Conservation (phyloP, 2,113 vertebrate species). For the Carollia perspicillata region DNA sequence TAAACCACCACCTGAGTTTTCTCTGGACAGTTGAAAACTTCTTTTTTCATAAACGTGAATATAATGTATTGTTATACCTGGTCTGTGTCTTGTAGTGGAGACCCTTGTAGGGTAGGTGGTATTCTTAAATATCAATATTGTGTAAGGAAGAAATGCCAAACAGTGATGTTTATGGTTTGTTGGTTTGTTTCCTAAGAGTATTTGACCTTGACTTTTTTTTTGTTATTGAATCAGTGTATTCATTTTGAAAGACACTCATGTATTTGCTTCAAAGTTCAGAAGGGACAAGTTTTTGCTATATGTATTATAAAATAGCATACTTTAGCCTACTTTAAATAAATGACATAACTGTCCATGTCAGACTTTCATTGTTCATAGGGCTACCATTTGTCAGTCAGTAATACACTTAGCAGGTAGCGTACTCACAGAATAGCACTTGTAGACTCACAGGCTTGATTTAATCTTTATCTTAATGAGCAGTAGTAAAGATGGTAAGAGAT, state of each 20-base stretch:
- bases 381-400: background rate
- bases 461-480: background rate
- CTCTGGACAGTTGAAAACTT: background rate
- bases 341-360: background rate
- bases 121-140: background rate
- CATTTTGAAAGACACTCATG: background rate
- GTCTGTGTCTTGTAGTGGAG: background rate
- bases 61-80: background rate
- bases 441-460: background rate
- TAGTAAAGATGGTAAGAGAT: background rate
- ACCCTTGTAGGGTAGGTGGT: background rate
- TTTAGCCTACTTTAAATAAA: background rate
- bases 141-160: background rate
- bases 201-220: background rate
- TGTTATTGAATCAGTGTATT: background rate
- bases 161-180: background rate
- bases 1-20: background rate
- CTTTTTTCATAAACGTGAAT: background rate
- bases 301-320: background rate
- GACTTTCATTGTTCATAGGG: background rate
- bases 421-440: background rate
- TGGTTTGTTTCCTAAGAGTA: background rate
- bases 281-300: background rate
- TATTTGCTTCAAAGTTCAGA: background rate
- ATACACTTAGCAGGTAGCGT: background rate